A percentile compares a stretch with the other conserved stretches of the same genome.
phyloP scores from a whole-genome alignment of 2,888 invertebrate genomes.

The Mellilla xanthometata region DNA sequence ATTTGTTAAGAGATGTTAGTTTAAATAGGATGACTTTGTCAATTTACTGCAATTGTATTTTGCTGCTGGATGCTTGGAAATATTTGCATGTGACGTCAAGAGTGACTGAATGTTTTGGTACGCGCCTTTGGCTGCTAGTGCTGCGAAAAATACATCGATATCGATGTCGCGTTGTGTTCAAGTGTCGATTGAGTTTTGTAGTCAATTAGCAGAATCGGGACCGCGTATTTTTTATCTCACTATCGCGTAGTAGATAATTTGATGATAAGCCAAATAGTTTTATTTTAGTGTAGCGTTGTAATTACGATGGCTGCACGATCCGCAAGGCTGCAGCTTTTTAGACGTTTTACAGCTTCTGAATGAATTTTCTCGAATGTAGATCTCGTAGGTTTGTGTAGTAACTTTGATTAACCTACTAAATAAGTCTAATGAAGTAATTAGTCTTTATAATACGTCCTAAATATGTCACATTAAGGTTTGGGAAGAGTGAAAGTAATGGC shows the following conservation, averaged over 20 bases:
- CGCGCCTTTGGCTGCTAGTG: neutral
- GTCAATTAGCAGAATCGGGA: slow-evolving; percentile 36
- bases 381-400: slow-evolving; percentile 58
- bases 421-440: slow-evolving; percentile 52
- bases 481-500: slow-evolving; percentile 40
- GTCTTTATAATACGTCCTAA: slow-evolving; percentile 52
- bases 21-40: slow-evolving; percentile 26
- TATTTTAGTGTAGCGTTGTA: slow-evolving; percentile 55
- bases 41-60: slow-evolving; percentile 18
- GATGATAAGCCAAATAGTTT: slow-evolving; percentile 61
- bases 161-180: slow-evolving; percentile 16
- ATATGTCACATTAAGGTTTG: slow-evolving; percentile 45
- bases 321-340: slow-evolving; percentile 73
- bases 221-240: slow-evolving; percentile 45
- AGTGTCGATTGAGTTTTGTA: slow-evolving; percentile 25
- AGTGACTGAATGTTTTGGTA: neutral
- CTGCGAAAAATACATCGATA: too few species aligned
- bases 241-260: slow-evolving; percentile 48
- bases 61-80: neutral
- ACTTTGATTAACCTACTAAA: slow-evolving; percentile 41
- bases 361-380: slow-evolving; percentile 46
- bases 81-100: too few species aligned
- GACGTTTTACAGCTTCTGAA: slow-evolving; percentile 47
- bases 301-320: slow-evolving; percentile 50
- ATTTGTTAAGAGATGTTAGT: slow-evolving; percentile 19